Base-by-base conservation (phyloP, 2,797 vertebrate species). In the Enteromius unitaeniatus region DNA sequence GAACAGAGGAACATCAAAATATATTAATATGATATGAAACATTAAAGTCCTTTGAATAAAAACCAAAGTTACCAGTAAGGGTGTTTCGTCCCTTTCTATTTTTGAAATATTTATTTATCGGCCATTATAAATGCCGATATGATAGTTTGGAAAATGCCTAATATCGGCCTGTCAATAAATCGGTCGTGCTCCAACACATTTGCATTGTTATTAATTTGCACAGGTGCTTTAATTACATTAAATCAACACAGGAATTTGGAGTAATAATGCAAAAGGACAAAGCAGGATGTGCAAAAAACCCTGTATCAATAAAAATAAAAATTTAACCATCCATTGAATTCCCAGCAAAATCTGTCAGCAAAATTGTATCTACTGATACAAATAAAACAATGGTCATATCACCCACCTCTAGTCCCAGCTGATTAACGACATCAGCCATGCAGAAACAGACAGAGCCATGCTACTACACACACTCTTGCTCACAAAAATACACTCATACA, bases 401-500 rank as follows among this genome's bases (percentile, higher is more conserved):
- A 45, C 67, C 75, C 82, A 78, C 19, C 51, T 42, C 37, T 77
- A 78, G 51, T 21, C 65, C 49, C 53, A 83, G 69, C 79, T 81
- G 34, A 74, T 45, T 53, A 49, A 76, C 40, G 42, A 77, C 53
- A 88, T 81, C 55, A 79, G 83, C 70, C 84, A 87, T 83, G 86
- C 73, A 81, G 84, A 75, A 81, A 86, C 67, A 85, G 40, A 73
- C 28, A 60, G 72, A 81, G 86, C 82, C 86, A 88, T 88, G 87
- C 87, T 74, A 78, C 64, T 77, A 84, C 55, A 87, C 76, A 69
- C 67, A 73, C 34, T 47, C 67, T 70, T 55, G 19, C 73, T 40
- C 79, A 70, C 58, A 53, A 21, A 40, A 80, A 65, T 60, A 72
- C 74, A 85, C 45, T 60, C 40, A 81, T 51, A 85, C 80, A 15